phyloP scores from a whole-genome alignment of 1,140 invertebrate species.

The Drosophila biarmipes region DNA sequence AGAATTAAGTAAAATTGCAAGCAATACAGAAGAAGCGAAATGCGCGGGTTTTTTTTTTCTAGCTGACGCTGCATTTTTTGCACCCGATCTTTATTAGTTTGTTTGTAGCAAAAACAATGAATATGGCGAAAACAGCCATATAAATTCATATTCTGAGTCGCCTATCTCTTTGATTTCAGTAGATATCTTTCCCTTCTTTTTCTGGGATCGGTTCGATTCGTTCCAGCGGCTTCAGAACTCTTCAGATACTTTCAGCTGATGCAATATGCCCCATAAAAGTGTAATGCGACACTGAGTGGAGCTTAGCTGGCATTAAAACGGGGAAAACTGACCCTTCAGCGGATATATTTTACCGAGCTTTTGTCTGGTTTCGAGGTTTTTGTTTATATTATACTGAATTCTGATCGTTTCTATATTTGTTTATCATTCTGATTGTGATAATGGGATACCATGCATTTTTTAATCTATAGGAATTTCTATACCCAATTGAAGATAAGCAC shows the following conservation, averaged over 20 bases:
- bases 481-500: too few species aligned
- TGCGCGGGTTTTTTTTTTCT: slow-evolving; percentile 9
- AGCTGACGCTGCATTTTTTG: slow-evolving; percentile 58
- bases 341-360: not conserved
- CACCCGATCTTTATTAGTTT: slow-evolving; percentile 55
- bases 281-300: slow-evolving; percentile 29
- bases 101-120: slow-evolving; percentile 57
- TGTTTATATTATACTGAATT: slow-evolving; percentile 1
- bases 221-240: not conserved
- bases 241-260: slow-evolving; percentile 46
- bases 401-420: not conserved
- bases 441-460: not conserved
- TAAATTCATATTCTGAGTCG: slow-evolving; percentile 34
- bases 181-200: slow-evolving; percentile 10
- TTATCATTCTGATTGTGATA: not conserved
- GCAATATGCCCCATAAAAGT: slow-evolving; percentile 43
- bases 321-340: slow-evolving; percentile 1
- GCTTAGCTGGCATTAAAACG: slow-evolving; percentile 7
- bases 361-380: not conserved
- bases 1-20: slow-evolving; percentile 36
- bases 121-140: slow-evolving; percentile 29
- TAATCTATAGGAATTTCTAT: not conserved
- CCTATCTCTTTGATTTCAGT: slow-evolving; percentile 24
- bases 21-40: slow-evolving; percentile 29
- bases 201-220: slow-evolving; percentile 1